Evolutionary conservation across 2,797 vertebrate species (phyloP), one percentile per base, ranked within the genome.

Genomic region (Trematomus bernacchii): DNA sequence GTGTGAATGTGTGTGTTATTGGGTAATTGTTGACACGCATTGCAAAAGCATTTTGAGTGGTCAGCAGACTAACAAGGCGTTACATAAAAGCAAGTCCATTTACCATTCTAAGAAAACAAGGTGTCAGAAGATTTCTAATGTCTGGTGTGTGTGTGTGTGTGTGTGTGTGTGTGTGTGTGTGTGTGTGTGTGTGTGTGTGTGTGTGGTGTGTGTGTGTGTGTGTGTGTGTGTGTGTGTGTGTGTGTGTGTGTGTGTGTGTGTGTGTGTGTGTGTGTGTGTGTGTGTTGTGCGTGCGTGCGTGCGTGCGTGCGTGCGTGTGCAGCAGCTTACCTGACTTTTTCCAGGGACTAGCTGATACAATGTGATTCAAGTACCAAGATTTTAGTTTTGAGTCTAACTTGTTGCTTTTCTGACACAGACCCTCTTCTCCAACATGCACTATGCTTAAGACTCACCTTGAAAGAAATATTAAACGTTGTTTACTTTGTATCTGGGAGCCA

Each of bases 381-480:
- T 72, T 48, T 57, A 12, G 37, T 79, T 60, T 75, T 50, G n/a
- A 65, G 21, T 62, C 14, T 13, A 48, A 83, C n/a, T n/a, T n/a
- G n/a, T n/a, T n/a, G n/a, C n/a, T n/a, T n/a, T n/a, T n/a, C n/a
- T n/a, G n/a, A n/a, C n/a, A n/a, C n/a, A n/a, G n/a, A n/a, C n/a
- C n/a, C n/a, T n/a, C n/a, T n/a, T n/a, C n/a, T n/a, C n/a, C n/a
- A n/a, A n/a, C n/a, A n/a, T n/a, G n/a, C n/a, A n/a, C n/a, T n/a
- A n/a, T 76, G 50, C 61, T 37, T 59, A 54, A 23, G 19, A 60
- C 33, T 55, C 23, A 71, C 19, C 27, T 27, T 62, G 51, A 76
- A 66, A 80, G 71, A 73, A 47, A 44, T 50, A 82, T 77, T 66
- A 74, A 27, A 63, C 58, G 66, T 59, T 84, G 71, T 80, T 84